Evolutionary conservation across 2,113 vertebrate genomes (phyloP), one percentile per base, ranked within the genome.

Genomic region (Neotoma lepida): DNA sequence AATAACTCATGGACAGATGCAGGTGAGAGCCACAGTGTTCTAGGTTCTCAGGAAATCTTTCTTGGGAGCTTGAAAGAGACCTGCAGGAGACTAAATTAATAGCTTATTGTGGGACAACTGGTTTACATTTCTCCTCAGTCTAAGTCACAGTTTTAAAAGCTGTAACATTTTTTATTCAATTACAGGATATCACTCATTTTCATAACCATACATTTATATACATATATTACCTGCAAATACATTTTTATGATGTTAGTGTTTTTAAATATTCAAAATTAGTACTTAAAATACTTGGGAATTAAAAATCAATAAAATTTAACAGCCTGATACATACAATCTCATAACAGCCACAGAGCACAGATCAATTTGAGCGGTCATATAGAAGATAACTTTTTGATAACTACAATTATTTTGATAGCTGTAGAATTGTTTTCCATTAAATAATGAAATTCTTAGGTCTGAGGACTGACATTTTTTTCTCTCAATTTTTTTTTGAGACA

Each of bases 221-320:
- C 28, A 78, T 74, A 58, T 9, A 39, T 74, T 86, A 81, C 33
- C 44, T 88, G 44, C 58, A 70, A 46, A 85, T 66, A 90, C 0
- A 26, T 70, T 78, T 46, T 86, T 28, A 51, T 87, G 49, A 8
- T 86, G 56, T 30, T 71, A 80, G 73, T 90, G 56, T 82, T 89
- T 76, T 81, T 56, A 71, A 35, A 88, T 17, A 26, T 64, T 86
- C 95, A 88, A 88, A 61, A 78, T 12, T 92, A 68, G n/a, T 78
- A 90, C 82, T 39, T 56, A 24, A 86, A 94, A 92, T 12, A 95
- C 56, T 15, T 92, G 54, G 82, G 66, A 14, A 49, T 33, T 66
- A 86, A 74, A 89, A 91, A 74, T 70, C 17, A 70, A 86, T 74
- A 76, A 80, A 94, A 41, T 66, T 90, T 77, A 92, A 44, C 13